Evolutionary conservation across 2,888 invertebrate genomes (phyloP).

Genomic region (Drosophila kanekoi): DNA sequence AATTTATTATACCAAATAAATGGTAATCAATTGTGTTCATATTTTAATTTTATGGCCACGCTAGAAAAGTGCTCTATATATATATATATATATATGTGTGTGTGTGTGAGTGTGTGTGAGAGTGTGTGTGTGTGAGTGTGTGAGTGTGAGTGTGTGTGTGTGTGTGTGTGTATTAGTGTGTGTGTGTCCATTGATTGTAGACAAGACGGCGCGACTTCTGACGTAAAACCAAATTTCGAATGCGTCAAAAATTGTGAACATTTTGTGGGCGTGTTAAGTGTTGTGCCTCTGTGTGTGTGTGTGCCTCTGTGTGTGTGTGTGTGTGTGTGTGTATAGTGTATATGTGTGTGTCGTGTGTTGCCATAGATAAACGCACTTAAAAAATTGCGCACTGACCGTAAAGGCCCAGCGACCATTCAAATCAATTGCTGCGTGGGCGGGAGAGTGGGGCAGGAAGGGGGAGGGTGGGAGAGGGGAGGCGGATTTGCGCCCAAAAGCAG

Average conservation of each 20-base stretch:
- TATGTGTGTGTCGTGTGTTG: conserved; percentile 28
- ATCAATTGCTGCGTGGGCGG: conserved; percentile 23
- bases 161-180: conserved; percentile 14
- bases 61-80: neutral
- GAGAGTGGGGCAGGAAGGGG: no score
- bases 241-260: conserved; percentile 33
- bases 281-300: neutral
- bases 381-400: conserved; percentile 60
- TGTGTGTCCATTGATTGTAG: conserved; percentile 18
- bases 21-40: conserved; percentile 28
- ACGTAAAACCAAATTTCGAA: conserved; percentile 27
- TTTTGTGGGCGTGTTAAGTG: conserved; percentile 45
- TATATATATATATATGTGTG: neutral
- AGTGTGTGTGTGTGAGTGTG: conserved; percentile 14
- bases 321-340: neutral
- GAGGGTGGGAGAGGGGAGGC: no score
- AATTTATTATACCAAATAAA: conserved; percentile 36
- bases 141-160: conserved; percentile 17
- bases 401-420: conserved; percentile 48
- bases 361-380: conserved; percentile 46
- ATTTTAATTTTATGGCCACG: conserved; percentile 32
- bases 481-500: conserved; percentile 24
- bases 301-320: neutral
- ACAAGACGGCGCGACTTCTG: conserved; percentile 20
- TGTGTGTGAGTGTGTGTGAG: conserved; percentile 16